Base-by-base conservation (phyloP, 2,797 vertebrate genomes). In the Eremophila alpestris region DNA sequence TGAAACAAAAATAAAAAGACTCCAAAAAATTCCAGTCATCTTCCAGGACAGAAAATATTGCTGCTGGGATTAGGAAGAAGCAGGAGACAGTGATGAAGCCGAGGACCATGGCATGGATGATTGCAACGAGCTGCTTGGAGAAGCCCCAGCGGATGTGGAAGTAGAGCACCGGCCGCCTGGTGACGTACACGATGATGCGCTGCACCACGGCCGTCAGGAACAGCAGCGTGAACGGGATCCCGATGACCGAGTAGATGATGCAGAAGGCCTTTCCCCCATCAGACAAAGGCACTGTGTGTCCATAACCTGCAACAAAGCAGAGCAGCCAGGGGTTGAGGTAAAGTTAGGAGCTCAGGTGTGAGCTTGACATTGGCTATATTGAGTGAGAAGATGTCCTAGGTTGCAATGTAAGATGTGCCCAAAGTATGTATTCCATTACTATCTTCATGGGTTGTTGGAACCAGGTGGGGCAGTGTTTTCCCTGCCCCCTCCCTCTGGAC, bases 1-100 rank as follows among this genome's bases (percentile, higher is more conserved):
- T 99, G 95, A 99, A 99, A 94, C 99, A 99, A 93, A 99, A 99
- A 94, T 99, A 99, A 96, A 99, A 99, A 18, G 99, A 99, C 82
- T 99, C 99, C 91, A 99, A 97, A 94, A 99, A 99, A 98, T 99
- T 99, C 99, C 99, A 99, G 97, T 99, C 98, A 21, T 98, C 98
- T 96, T 99, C 99, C 96, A 99, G 96, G 9, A 97, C 95, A 1
- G 99, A 99, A 98, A 99, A 99, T 93, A 99, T 98, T 40, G 98
- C 98, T 0, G 99, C 99, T 0, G 99, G 99, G 91, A 99, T 99
- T 93, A 99, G 98, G 97, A 99, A 99, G 98, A 99, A 99, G 96
- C 98, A 99, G 2, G 98, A 98, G 60, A 99, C 94, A 0, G 98
- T 98, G 95, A 99, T 5, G 14, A 97, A 87, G 3, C 98, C 99